A percentile compares a stretch with the other conserved stretches of the same genome.
These are phyloP conservation scores for Phoxinus phoxinus DNA, from an alignment of 2,113 vertebrate genomes.

Conservation along the genomic window DNA sequence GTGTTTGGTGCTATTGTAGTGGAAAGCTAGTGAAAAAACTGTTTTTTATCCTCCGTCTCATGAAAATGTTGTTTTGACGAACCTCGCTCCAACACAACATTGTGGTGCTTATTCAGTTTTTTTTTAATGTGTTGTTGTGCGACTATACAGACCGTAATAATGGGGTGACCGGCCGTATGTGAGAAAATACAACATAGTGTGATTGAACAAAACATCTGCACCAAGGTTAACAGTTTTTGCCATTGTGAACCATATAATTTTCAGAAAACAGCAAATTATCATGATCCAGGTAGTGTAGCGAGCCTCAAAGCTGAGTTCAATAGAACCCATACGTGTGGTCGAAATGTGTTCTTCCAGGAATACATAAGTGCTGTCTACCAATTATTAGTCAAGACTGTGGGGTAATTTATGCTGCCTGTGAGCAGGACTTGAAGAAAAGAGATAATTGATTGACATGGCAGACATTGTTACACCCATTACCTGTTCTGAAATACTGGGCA, in stretches of 20 bases:
- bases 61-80: slow-evolving; percentile 13
- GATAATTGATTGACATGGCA: slow-evolving; percentile 39
- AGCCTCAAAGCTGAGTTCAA: slow-evolving; percentile 5
- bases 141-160: not conserved
- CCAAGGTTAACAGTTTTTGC: slow-evolving; percentile 17
- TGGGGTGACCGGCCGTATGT: not conserved
- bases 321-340: slow-evolving; percentile 18
- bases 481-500: slow-evolving; percentile 27
- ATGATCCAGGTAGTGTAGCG: not conserved
- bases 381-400: slow-evolving; percentile 37
- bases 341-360: slow-evolving; percentile 34
- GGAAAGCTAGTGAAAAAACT: not conserved
- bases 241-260: slow-evolving; percentile 29
- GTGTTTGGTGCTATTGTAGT: slow-evolving; percentile 32
- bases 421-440: slow-evolving; percentile 22
- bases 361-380: not conserved
- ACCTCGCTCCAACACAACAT: not conserved
- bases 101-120: not conserved
- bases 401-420: slow-evolving; percentile 32
- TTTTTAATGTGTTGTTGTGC: not conserved
- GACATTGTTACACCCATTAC: slow-evolving; percentile 35
- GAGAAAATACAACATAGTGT: not conserved
- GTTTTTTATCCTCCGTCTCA: slow-evolving; percentile 27
- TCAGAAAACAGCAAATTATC: slow-evolving; percentile 27
- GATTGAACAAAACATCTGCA: slow-evolving; percentile 9